These are phyloP conservation scores for Alaudala cheleensis DNA, from an alignment of 2,113 vertebrate genomes.

Conservation along the genomic window DNA sequence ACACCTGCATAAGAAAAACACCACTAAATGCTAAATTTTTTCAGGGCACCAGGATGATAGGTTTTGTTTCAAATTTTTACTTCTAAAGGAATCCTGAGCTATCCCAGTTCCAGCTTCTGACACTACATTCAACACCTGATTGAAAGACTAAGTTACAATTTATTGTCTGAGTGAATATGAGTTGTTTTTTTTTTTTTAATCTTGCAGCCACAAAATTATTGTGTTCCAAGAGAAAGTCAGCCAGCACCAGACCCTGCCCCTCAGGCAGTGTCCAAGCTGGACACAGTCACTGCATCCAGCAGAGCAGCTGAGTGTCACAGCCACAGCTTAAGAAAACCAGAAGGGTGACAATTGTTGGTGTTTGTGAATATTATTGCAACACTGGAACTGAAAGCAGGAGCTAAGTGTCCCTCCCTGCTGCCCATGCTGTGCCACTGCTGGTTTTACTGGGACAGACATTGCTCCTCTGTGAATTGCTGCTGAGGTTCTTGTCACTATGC, in stretches of 20 bases:
- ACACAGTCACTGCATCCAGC: not conserved
- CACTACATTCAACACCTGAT: not conserved
- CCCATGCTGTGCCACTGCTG: not conserved
- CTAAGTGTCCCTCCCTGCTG: not conserved
- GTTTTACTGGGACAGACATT: not conserved
- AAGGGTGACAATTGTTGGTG: no score
- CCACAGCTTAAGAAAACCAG: not conserved
- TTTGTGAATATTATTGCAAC: accelerated
- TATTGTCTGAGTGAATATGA: not conserved
- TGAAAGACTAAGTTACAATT: not conserved
- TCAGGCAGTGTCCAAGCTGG: not conserved
- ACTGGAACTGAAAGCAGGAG: not conserved
- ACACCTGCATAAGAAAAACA: not conserved
- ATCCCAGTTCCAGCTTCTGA: not conserved
- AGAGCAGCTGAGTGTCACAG: not conserved
- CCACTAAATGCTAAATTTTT: not conserved
- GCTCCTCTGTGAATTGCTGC: not conserved
- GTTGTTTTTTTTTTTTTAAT: not conserved
- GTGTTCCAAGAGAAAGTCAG: accelerated
- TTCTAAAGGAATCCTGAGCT: not conserved
- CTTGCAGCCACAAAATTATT: not conserved
- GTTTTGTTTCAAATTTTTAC: not conserved
- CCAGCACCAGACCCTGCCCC: not conserved
- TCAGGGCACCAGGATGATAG: not conserved
- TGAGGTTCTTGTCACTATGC: not conserved